Conservation (phyloP, 2,797 vertebrate genomes). For the Phrynocephalus forsythii region DNA sequence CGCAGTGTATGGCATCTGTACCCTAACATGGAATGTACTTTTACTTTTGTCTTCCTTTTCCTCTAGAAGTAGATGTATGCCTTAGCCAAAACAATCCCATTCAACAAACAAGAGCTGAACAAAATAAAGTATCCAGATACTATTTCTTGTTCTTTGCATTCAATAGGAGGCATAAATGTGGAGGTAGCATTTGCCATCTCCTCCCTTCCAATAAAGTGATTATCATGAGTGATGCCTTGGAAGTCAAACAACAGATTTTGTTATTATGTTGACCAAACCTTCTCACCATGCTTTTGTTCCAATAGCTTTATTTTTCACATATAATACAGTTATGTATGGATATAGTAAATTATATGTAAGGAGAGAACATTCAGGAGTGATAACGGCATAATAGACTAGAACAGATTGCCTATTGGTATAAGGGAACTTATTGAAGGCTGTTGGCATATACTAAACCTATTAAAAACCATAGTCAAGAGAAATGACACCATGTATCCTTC, state of each 20-base stretch:
- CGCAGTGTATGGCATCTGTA: neutral
- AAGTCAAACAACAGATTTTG: neutral
- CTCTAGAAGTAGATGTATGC: neutral
- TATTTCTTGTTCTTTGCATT: neutral
- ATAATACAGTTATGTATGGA: neutral
- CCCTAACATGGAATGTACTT: neutral
- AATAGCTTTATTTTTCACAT: neutral
- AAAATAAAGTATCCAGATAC: neutral
- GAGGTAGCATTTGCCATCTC: neutral
- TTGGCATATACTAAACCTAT: neutral
- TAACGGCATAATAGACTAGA: neutral
- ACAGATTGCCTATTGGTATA: too few species aligned
- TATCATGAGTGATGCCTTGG: neutral
- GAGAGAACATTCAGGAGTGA: too few species aligned
- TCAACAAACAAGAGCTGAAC: neutral
- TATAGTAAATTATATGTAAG: neutral
- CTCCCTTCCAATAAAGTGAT: neutral
- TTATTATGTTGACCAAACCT: neutral
- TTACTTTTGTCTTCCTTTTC: neutral
- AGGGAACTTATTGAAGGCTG: neutral
- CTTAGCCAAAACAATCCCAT: neutral
- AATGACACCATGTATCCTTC: neutral
- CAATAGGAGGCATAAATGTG: neutral
- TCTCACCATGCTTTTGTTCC: neutral
- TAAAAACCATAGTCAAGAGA: neutral